Conservation (phyloP, 2,113 vertebrate genomes). For the Cyrtonyx montezumae region DNA sequence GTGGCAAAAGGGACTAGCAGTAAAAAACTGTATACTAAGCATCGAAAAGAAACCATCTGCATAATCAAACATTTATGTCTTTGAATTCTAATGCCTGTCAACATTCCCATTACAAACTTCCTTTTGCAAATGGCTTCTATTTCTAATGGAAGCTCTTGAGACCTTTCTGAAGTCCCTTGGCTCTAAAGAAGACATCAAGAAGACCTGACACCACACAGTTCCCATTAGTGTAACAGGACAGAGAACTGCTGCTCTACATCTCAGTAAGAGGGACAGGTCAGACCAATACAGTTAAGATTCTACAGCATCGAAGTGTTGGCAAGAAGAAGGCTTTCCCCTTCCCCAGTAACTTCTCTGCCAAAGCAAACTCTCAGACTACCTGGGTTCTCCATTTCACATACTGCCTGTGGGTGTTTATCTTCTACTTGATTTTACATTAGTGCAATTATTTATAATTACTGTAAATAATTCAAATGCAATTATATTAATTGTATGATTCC, state of each 20-base stretch:
- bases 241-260: neutral
- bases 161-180: neutral
- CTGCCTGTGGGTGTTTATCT: slow-evolving; percentile 3
- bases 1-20: neutral
- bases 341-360: neutral
- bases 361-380: neutral
- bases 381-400: neutral
- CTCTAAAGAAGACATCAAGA: neutral
- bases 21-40: neutral
- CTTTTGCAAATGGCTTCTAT: neutral
- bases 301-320: neutral
- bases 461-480: slow-evolving; percentile 62
- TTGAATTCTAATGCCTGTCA: neutral
- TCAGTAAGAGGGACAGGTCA: neutral
- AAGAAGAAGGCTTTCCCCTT: neutral
- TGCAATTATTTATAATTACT: slow-evolving; percentile 57
- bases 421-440: slow-evolving; percentile 18
- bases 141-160: neutral
- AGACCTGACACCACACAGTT: neutral
- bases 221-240: neutral
- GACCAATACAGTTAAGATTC: neutral
- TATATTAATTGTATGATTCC: slow-evolving; percentile 44
- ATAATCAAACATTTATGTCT: neutral
- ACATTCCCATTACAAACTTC: neutral
- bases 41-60: neutral